phyloP scores from a whole-genome alignment of 2,888 invertebrate genomes.

The Cephus rjabovi region DNA sequence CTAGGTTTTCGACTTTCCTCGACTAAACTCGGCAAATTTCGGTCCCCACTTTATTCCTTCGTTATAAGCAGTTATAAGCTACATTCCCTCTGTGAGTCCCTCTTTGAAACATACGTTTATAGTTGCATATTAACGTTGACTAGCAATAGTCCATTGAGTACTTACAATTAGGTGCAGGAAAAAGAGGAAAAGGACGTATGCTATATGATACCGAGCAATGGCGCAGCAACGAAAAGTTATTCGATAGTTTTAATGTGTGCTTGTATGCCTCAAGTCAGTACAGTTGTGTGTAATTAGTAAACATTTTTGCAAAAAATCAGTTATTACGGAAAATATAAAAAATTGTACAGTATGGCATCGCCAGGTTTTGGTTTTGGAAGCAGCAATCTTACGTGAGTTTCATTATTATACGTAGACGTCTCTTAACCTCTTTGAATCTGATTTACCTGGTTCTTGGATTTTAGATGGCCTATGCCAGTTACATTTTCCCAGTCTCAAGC shows the following conservation, averaged over 20 bases:
- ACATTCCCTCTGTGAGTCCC: no score
- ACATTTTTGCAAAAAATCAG: background rate
- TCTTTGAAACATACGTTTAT: background rate
- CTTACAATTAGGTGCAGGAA: background rate
- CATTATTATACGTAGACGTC: background rate
- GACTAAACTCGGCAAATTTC: background rate
- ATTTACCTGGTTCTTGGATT: background rate
- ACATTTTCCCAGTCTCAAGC: slow-evolving; percentile 39
- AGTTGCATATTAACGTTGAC: background rate
- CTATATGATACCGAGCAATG: background rate
- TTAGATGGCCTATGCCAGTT: slow-evolving; percentile 27
- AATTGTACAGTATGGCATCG: slow-evolving; percentile 15
- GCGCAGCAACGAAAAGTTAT: background rate
- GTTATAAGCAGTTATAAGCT: no score
- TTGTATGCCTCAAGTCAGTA: background rate
- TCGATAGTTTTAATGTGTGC: background rate
- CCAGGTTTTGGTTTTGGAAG: slow-evolving; percentile 50
- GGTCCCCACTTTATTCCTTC: background rate
- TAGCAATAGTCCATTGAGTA: background rate
- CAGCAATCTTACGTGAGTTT: background rate
- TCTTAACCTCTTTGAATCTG: background rate
- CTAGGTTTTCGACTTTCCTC: background rate
- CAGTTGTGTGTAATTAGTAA: background rate
- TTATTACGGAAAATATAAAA: background rate
- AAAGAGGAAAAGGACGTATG: background rate